Evolutionary conservation across 2,113 vertebrate species (phyloP).

Genomic region (Plestiodon gilberti): DNA sequence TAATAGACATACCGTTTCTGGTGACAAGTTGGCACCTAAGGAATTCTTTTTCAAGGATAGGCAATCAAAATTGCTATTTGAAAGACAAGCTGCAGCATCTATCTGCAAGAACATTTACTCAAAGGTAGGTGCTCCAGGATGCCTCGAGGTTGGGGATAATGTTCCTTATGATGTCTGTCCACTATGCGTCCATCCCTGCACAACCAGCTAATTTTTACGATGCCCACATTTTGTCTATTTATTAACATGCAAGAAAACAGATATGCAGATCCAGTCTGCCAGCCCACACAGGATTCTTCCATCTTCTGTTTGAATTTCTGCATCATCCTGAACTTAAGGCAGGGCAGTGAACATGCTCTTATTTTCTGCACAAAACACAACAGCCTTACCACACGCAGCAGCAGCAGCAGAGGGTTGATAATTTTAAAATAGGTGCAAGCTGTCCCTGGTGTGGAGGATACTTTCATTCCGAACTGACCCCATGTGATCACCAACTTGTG

Average conservation of each 20-base stretch:
- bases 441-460: constrained; percentile 8
- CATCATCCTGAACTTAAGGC: not conserved
- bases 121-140: not conserved
- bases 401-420: not conserved
- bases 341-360: not conserved
- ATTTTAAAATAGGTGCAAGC: not conserved
- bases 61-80: not conserved
- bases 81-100: not conserved
- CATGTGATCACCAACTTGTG: no score
- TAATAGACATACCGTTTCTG: not conserved
- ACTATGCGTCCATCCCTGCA: not conserved
- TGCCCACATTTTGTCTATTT: not conserved
- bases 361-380: not conserved
- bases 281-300: not conserved
- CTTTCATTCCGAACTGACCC: no score
- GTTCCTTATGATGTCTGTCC: not conserved
- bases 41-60: not conserved
- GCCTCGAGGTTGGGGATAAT: no score
- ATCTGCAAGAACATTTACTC: not conserved
- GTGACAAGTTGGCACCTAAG: not conserved
- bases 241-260: not conserved
- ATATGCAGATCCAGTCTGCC: not conserved
- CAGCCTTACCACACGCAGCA: not conserved
- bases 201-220: not conserved
- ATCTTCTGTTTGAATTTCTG: not conserved